Percentiles rank a stretch among this genome's conserved stretches.
These are phyloP conservation scores for Pomacea maculata DNA, from an alignment of 1,140 invertebrate species.

Conservation along the genomic window DNA sequence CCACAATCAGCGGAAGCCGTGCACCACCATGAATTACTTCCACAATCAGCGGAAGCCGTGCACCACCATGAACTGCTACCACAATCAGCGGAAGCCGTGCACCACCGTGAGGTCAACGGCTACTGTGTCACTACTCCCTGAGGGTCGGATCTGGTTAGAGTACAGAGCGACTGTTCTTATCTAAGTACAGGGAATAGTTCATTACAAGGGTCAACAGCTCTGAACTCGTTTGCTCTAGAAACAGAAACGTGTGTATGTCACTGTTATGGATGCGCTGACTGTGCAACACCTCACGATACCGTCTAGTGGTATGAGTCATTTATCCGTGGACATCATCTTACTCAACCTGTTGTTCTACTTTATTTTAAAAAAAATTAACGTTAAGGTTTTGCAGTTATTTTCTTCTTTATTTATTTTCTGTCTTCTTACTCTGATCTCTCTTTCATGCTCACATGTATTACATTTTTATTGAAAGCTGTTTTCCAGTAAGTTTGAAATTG, in stretches of 20 bases:
- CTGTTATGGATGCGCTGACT: background rate
- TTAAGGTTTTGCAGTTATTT: background rate
- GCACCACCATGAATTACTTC: constrained; percentile 62
- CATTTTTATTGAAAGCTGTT: background rate
- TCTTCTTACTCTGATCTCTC: background rate
- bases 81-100: constrained; percentile 72
- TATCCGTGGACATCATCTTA: too few relatives aligned
- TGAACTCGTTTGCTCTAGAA: too few relatives aligned
- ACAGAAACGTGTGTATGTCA: background rate
- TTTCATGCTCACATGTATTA: background rate
- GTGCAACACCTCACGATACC: background rate
- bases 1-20: constrained; percentile 60
- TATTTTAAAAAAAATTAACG: too few relatives aligned
- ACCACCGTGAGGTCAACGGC: constrained; percentile 94
- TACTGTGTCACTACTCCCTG: constrained; percentile 93
- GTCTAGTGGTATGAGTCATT: background rate
- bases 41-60: constrained; percentile 52
- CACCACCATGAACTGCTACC: constrained; percentile 56
- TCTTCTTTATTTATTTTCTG: background rate
- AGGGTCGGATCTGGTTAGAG: constrained; percentile 75
- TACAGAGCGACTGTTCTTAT: background rate
- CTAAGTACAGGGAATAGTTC: background rate
- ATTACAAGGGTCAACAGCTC: too few relatives aligned
- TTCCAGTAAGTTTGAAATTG: too few relatives aligned
- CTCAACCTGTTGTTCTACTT: too few relatives aligned